Base-by-base conservation (phyloP, 2,888 invertebrate genomes). In the Megalurothrips usitatus region DNA sequence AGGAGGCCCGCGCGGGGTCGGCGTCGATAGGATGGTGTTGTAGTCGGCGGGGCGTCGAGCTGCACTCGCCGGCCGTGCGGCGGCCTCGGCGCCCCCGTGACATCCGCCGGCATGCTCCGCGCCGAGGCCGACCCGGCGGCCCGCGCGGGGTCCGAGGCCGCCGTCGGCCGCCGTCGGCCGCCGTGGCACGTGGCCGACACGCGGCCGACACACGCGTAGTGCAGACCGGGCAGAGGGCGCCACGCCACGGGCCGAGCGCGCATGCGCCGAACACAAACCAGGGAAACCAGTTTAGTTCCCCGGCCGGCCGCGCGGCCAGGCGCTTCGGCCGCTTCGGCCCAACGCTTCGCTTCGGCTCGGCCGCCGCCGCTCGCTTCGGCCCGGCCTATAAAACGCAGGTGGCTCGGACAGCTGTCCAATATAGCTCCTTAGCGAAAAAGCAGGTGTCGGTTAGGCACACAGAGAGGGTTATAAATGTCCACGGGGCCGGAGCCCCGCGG, bases 371-470 rank as follows among this genome's bases (percentile, higher is more conserved):
- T 0, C 19, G 68, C 68, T 26, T 26, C 26, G 68, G 11, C 68
- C 68, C 8, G 68, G 68, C 26, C 68, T 75, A 75, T 75, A 75
- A 75, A 75, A 75, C 68, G 68, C 68, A 75, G 68, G 68, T 75
- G 68, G 23, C 26, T 75, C 68, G 26, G 68, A 26, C 68, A 75
- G 68, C 68, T 75, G 68, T 75, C 68, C 68, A 75, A 75, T 75
- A 75, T 75, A 75, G 68, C 68, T 75, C 68, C 68, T 75, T 75
- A 75, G 68, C 68, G 68, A 75, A 75, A 75, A 75, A 75, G 68
- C 68, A 75, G 68, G 68, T 75, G 68, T 75, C 68, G 26, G 68
- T 75, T 75, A 68, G 68, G 68, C 68, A 68, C 68, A 75, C 68
- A 75, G 26, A 26, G 12, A 26, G 26, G 68, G 68, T 26, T 26